Evolutionary conservation across 2,888 invertebrate species (phyloP).

Genomic region (Rotaria sp.): DNA sequence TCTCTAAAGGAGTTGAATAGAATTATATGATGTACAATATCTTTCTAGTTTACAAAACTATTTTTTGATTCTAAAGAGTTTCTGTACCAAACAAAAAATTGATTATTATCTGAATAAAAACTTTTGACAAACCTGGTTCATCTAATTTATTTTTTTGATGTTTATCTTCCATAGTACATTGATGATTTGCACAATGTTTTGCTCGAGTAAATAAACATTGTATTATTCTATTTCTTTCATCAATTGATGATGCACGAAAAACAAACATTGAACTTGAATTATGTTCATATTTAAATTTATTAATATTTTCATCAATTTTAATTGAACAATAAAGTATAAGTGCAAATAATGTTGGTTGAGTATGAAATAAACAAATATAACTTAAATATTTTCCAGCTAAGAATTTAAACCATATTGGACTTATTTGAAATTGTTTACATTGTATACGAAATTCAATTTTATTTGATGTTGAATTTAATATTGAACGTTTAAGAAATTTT

Average conservation of each 20-base stretch:
- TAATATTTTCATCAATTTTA: not conserved
- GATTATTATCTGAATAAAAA: too few relatives aligned
- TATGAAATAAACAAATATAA: slow-evolving; percentile 5
- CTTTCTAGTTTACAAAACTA: too few relatives aligned
- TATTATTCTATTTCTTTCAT: not conserved
- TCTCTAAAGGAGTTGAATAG: too few relatives aligned
- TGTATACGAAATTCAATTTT: not conserved
- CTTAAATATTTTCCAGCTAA: slow-evolving; percentile 9
- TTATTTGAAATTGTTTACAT: not conserved
- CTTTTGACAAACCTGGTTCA: not conserved
- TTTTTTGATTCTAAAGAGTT: too few relatives aligned
- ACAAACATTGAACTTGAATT: slow-evolving; percentile 14
- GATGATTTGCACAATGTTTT: not conserved
- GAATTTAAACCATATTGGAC: not conserved
- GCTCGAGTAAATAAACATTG: not conserved
- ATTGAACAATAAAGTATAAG: not conserved
- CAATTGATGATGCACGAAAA: not conserved
- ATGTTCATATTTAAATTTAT: not conserved
- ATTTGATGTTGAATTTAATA: not conserved
- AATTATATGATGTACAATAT: too few relatives aligned
- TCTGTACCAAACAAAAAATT: too few relatives aligned
- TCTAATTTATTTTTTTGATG: not conserved
- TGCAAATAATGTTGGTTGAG: not conserved
- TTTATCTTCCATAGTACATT: not conserved
- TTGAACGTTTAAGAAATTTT: slow-evolving; percentile 13